Evolutionary conservation across 2,797 vertebrate species (phyloP).

Genomic region (Pampus argenteus): DNA sequence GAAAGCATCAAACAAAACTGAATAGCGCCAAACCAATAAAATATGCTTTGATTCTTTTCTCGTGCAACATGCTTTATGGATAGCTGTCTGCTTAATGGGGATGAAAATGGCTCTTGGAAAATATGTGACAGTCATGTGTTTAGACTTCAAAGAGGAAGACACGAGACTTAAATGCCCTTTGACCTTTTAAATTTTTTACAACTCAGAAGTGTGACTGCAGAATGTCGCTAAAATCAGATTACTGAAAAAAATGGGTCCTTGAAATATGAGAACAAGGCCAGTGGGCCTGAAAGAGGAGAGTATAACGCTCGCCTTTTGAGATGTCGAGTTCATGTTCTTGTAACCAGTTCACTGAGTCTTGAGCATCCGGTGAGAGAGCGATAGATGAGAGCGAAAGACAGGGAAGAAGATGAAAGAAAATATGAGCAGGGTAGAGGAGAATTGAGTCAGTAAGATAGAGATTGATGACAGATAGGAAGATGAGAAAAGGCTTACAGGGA

Average conservation of each 20-base stretch:
- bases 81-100: conserved; percentile 35
- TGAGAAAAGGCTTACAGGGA: conserved; percentile 74
- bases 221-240: conserved; percentile 52
- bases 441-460: conserved; percentile 80
- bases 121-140: conserved; percentile 76
- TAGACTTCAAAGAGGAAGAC: conserved; percentile 64
- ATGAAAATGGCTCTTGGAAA: conserved; percentile 53
- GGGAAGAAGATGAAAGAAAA: conserved; percentile 80
- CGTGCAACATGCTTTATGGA: conserved; percentile 36
- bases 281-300: conserved; percentile 60
- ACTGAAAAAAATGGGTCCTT: conserved; percentile 33
- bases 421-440: conserved; percentile 75
- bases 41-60: conserved; percentile 56
- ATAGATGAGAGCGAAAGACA: conserved; percentile 70
- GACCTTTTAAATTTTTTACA: conserved; percentile 64
- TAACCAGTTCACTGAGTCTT: conserved; percentile 77
- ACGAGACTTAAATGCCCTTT: conserved; percentile 53
- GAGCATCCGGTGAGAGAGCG: conserved; percentile 69
- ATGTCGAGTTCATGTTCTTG: conserved; percentile 73
- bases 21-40: conserved; percentile 42
- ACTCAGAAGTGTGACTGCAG: conserved; percentile 55
- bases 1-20: conserved; percentile 38
- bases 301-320: conserved; percentile 63
- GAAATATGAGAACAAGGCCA: conserved; percentile 66
- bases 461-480: conserved; percentile 82